phyloP scores from a whole-genome alignment of 2,888 invertebrate species.

The Matsumyia berberina region DNA sequence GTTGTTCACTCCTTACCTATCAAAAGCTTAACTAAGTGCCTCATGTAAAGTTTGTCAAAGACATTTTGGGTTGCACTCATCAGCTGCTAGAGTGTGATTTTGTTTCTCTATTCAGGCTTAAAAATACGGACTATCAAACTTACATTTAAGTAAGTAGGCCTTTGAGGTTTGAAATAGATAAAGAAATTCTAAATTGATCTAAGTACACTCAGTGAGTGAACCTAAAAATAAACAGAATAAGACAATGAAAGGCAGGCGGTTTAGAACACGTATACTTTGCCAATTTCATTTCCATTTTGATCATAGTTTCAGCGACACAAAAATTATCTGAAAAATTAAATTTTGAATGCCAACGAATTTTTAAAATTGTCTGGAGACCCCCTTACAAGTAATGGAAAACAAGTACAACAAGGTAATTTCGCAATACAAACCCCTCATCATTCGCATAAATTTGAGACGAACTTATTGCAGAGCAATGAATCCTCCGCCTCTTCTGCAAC shows the following conservation, averaged over 20 bases:
- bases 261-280: constrained; percentile 5
- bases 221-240: not conserved
- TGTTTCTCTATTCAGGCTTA: no score
- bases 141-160: no score
- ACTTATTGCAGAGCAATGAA: constrained; percentile 25
- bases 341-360: constrained; percentile 35
- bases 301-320: constrained; percentile 17
- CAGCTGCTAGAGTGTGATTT: no score
- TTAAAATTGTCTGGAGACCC: constrained; percentile 27
- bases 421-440: not conserved
- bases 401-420: constrained; percentile 40
- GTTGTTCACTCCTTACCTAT: no score
- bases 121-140: no score
- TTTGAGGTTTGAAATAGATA: no score
- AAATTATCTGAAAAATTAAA: constrained; percentile 30
- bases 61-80: no score
- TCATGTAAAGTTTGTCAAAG: no score
- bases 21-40: no score
- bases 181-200: no score
- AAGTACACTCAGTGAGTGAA: no score
- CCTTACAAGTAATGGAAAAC: constrained; percentile 46
- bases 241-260: not conserved
- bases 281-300: constrained; percentile 25
- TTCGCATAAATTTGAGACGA: not conserved
- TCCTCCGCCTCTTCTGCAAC: constrained; percentile 32